Conservation (phyloP, 2,888 invertebrate genomes). For the Noctua janthe region DNA sequence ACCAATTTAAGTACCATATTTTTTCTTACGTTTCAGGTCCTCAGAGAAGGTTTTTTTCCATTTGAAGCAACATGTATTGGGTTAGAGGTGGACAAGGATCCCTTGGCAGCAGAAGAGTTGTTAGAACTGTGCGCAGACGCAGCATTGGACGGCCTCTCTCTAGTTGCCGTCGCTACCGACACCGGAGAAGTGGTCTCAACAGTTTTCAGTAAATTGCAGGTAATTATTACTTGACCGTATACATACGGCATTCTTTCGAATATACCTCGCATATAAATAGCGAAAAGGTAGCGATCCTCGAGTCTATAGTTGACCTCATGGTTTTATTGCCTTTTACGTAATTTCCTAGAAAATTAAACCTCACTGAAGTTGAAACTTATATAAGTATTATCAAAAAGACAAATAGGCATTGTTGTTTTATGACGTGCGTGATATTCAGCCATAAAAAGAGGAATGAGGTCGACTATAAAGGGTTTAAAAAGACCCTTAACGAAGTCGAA, state of each 20-base stretch:
- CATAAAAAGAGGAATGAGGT: not conserved
- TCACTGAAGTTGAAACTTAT: not conserved
- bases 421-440: not conserved
- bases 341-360: not conserved
- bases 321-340: not conserved
- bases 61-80: constrained; percentile 91
- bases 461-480: not conserved
- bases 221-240: constrained; percentile 61
- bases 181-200: constrained; percentile 90
- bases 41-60: constrained; percentile 90
- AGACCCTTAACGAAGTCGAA: no score
- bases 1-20: not conserved
- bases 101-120: constrained; percentile 90
- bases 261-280: not conserved
- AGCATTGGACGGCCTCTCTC: constrained; percentile 91
- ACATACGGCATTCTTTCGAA: not conserved
- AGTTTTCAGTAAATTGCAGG: constrained; percentile 93
- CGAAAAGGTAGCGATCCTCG: not conserved
- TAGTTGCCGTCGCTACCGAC: constrained; percentile 90
- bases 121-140: constrained; percentile 90
- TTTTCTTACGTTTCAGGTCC: constrained; percentile 73
- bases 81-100: constrained; percentile 90
- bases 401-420: not conserved
- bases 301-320: not conserved
- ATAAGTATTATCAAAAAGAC: not conserved